Conservation (phyloP, 2,113 vertebrate genomes). For the Laterallus jamaicensis region DNA sequence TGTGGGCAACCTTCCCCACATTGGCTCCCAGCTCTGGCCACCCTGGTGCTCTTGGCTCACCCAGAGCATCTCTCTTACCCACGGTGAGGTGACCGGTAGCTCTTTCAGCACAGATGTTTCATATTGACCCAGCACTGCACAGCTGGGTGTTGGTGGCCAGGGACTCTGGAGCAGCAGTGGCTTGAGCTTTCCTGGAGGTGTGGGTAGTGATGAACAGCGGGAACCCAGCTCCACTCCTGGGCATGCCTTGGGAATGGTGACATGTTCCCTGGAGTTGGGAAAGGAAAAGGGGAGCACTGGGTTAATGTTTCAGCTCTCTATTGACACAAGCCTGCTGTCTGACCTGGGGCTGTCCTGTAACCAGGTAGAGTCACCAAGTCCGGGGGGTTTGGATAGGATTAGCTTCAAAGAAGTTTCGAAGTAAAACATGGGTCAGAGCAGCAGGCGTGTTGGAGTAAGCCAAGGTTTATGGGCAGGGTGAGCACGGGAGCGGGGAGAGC, state of each 20-base stretch:
- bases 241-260: not conserved
- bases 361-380: not conserved
- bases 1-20: not conserved
- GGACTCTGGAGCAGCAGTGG: not conserved
- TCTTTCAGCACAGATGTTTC: not conserved
- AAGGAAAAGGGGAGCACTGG: not conserved
- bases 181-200: not conserved
- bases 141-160: not conserved
- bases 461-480: slow-evolving; percentile 41
- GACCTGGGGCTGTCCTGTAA: not conserved
- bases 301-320: not conserved
- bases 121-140: not conserved
- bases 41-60: not conserved
- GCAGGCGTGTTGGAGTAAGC: slow-evolving; percentile 40
- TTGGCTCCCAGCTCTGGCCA: not conserved
- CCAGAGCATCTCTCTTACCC: not conserved
- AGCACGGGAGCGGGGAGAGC: not conserved
- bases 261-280: not conserved
- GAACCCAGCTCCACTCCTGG: not conserved
- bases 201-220: not conserved
- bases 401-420: slow-evolving; percentile 42
- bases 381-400: slow-evolving; percentile 8
- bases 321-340: slow-evolving; percentile 22
- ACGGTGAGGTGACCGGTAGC: fast-evolving
- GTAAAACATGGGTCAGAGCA: slow-evolving; percentile 29